Conservation (phyloP, 2,113 vertebrate species). For the Tamias sibiricus region DNA sequence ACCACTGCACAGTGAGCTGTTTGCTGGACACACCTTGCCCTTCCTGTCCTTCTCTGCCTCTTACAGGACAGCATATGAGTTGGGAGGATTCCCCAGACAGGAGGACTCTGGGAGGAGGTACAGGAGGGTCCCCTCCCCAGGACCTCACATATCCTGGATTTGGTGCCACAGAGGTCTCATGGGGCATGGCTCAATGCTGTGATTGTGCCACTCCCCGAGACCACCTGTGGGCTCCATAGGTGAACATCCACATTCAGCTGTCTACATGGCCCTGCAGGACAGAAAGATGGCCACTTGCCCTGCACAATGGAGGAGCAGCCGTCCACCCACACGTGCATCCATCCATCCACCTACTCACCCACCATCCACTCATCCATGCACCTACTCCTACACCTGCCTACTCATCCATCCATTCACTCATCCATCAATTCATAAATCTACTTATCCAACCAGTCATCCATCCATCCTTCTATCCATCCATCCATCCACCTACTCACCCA, state of each 20-base stretch:
- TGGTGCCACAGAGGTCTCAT: background rate
- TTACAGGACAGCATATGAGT: background rate
- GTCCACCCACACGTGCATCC: background rate
- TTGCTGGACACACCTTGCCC: background rate
- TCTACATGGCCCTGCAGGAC: background rate
- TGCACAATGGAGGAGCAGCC: background rate
- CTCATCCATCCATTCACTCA: background rate
- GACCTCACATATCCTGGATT: background rate
- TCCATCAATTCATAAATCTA: no score
- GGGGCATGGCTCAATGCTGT: background rate
- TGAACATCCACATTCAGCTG: background rate
- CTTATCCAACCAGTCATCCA: background rate
- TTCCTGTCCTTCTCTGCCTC: no score
- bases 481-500: no score
- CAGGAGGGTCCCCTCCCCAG: background rate
- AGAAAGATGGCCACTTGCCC: background rate
- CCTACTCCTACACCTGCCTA: fast-evolving
- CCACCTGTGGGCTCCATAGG: background rate
- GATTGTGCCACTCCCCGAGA: no score
- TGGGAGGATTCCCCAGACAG: background rate
- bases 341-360: background rate
- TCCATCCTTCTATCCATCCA: background rate
- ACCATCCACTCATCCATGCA: fast-evolving
- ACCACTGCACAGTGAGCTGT: background rate
- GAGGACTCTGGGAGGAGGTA: no score